Conservation (phyloP, 2,113 vertebrate genomes). For the Trichechus manatus region DNA sequence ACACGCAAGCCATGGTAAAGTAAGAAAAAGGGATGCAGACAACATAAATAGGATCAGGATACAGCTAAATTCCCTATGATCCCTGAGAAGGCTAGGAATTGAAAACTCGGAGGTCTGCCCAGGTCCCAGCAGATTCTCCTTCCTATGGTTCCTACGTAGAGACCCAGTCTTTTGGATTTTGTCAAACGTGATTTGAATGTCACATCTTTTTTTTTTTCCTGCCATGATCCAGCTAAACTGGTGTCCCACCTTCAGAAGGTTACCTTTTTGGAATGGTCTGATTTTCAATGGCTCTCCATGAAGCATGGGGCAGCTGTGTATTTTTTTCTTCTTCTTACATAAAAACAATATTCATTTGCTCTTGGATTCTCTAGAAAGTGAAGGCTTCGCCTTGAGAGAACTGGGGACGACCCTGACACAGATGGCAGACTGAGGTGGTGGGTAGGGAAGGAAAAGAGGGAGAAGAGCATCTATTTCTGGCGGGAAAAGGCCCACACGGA, state of each 20-base stretch:
- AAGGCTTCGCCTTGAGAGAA: background rate
- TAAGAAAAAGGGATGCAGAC: accelerated
- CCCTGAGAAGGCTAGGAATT: background rate
- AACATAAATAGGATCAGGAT: background rate
- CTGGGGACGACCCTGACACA: background rate
- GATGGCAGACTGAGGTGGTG: background rate
- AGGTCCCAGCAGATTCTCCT: background rate
- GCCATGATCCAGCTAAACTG: background rate
- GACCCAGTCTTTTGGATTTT: background rate
- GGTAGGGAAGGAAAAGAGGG: background rate
- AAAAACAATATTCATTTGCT: background rate
- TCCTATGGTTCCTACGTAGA: background rate
- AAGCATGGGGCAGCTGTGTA: background rate
- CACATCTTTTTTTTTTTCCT: background rate
- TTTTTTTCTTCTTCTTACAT: background rate
- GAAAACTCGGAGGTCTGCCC: background rate
- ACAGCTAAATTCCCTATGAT: background rate
- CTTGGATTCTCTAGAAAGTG: conserved; percentile 36
- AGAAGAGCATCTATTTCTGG: background rate
- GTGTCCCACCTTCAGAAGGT: background rate
- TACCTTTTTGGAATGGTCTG: background rate
- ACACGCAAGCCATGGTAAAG: background rate
- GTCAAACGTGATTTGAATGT: background rate
- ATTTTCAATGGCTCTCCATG: background rate
- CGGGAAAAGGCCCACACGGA: too few relatives aligned